Evolutionary conservation across 2,797 vertebrate genomes (phyloP).

Genomic region (Alosa sapidissima): DNA sequence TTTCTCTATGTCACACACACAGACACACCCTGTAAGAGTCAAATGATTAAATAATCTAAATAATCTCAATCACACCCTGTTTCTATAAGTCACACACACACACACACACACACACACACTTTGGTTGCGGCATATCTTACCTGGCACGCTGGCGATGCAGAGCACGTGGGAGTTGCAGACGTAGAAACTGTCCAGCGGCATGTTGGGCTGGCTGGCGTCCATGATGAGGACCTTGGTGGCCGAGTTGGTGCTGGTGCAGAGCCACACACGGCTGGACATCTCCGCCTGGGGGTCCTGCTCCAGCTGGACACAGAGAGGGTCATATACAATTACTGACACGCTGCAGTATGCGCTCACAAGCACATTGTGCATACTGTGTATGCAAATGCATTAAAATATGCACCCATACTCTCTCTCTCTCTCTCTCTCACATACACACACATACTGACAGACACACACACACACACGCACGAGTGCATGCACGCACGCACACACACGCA

Average conservation of each 20-base stretch:
- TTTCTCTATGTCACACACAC: too few relatives aligned
- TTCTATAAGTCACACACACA: neutral
- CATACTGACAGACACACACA: neutral
- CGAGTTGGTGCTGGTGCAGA: conserved; percentile 92
- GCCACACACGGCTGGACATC: conserved; percentile 89
- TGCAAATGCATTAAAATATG: too few relatives aligned
- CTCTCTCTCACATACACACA: neutral
- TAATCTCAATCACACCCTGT: neutral
- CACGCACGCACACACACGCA: neutral
- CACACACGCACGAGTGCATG: too few relatives aligned
- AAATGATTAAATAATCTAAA: too few relatives aligned
- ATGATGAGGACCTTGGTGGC: conserved; percentile 96
- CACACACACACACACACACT: conserved; percentile 49
- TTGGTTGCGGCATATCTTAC: conserved; percentile 59
- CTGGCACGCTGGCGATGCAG: conserved; percentile 94
- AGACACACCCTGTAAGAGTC: neutral
- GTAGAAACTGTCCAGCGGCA: conserved; percentile 93
- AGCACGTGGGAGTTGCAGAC: conserved; percentile 96
- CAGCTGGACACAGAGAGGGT: neutral
- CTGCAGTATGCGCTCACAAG: too few relatives aligned
- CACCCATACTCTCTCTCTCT: too few relatives aligned
- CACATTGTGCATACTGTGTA: too few relatives aligned
- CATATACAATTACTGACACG: too few relatives aligned
- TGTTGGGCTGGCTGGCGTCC: conserved; percentile 91
- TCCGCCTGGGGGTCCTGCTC: conserved; percentile 62